Evolutionary conservation across 2,113 vertebrate species (phyloP).

Genomic region (Crotalus viridis): DNA sequence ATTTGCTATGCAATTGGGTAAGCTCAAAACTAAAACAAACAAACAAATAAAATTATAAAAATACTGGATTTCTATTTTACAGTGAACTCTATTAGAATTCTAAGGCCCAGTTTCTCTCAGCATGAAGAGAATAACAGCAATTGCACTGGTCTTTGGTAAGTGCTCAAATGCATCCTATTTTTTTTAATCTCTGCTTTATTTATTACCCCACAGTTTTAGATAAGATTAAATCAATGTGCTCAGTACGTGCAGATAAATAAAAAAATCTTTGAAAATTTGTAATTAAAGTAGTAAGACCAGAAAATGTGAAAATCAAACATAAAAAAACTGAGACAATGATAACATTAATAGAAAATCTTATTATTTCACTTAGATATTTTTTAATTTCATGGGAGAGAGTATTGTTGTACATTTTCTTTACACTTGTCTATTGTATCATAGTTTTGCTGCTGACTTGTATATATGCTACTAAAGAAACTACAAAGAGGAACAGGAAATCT

Average conservation of each 20-base stretch:
- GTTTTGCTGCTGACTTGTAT: constrained; percentile 76
- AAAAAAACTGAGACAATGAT: not conserved
- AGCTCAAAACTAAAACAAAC: not conserved
- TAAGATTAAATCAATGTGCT: not conserved
- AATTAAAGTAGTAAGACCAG: not conserved
- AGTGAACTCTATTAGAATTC: constrained; percentile 43
- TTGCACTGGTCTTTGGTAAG: constrained; percentile 73
- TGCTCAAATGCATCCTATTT: constrained; percentile 28
- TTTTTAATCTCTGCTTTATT: not conserved
- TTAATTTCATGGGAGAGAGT: not conserved
- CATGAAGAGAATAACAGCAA: constrained; percentile 69
- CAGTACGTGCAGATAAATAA: not conserved
- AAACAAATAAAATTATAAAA: not conserved
- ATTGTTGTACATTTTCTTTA: constrained; percentile 14
- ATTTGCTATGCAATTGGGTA: not conserved
- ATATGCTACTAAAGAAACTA: constrained; percentile 77
- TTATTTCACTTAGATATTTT: not conserved
- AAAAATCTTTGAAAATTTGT: not conserved
- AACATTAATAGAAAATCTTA: not conserved
- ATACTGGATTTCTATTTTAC: constrained; percentile 47
- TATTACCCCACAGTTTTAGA: not conserved
- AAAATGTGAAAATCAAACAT: not conserved
- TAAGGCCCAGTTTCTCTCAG: constrained; percentile 50
- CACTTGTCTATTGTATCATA: constrained; percentile 55
- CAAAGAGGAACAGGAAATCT: constrained; percentile 84